Evolutionary conservation across 2,113 vertebrate species (phyloP), one percentile per base, ranked within the genome.

Genomic region (Geococcyx californianus): DNA sequence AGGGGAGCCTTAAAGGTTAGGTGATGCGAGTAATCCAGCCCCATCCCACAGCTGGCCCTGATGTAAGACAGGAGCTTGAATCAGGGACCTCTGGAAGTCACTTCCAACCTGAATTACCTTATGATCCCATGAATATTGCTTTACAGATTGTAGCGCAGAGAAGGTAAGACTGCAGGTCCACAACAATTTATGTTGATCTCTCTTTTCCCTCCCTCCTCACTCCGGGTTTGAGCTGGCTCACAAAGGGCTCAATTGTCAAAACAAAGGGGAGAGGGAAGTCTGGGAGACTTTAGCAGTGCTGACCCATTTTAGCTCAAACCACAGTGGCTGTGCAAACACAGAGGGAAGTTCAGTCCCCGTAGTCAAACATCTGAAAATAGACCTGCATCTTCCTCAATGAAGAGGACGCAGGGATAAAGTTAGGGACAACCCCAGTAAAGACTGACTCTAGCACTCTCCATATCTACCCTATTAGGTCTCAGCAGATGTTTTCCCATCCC

Each of bases 1-100:
- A 77, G 7, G 0, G 1, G 2, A 16, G 10, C 2, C 0, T 44
- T 76, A 28, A 0, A 0, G 23, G 20, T 58, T 47, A 45, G 63
- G 23, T 8, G 36, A 80, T 40, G 44, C 8, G n/a, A 88, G 47
- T 23, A 51, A 42, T 11, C 12, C 13, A 25, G 16, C 28, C 6
- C 29, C 8, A 9, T 11, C 14, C 4, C 52, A 52, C 1, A 11
- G n/a, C 28, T 54, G 52, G 26, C 14, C 26, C 52, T 54, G 52
- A 26, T 69, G 33, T 10, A 23, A 86, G 70, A n/a, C 15, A 26
- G 20, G 16, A 88, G 47, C 14, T 34, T 80, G 67, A 25, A 52
- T 13, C 44, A 82, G 47, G 42, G 26, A 63, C 13, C 21, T 66
- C 47, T 17, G 31, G 49, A 94, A 19, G 40, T 47, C 8, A 31